Evolutionary conservation across 1,140 invertebrate species (phyloP).

Genomic region (Lepidurus packardi): DNA sequence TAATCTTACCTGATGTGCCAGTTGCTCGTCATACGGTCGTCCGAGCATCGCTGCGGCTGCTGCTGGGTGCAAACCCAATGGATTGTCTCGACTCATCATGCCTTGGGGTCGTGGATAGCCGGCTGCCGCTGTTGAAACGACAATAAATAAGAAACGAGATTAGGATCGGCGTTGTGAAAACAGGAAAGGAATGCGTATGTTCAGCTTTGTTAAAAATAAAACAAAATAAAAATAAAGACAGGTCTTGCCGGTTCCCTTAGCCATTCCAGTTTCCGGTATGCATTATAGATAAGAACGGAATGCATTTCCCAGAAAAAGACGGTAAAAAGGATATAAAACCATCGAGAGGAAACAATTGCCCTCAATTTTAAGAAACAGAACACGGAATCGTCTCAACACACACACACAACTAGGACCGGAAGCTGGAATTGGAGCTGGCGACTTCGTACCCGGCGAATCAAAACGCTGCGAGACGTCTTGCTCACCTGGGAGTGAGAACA

Average conservation of each 20-base stretch:
- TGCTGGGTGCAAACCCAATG: slow-evolving; percentile 55
- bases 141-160: slow-evolving; percentile 37
- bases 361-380: no score
- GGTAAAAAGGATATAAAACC: no score
- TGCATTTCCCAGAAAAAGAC: not conserved
- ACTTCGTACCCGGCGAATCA: not conserved
- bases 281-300: not conserved
- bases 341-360: no score
- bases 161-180: slow-evolving; percentile 24
- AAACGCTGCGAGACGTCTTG: slow-evolving; percentile 29
- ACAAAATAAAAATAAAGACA: not conserved
- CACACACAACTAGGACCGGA: not conserved
- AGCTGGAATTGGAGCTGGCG: slow-evolving; percentile 22
- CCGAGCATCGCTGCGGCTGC: slow-evolving; percentile 70
- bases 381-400: not conserved
- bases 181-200: not conserved
- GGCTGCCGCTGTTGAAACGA: slow-evolving; percentile 49
- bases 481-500: slow-evolving; percentile 55
- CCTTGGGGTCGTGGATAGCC: slow-evolving; percentile 56
- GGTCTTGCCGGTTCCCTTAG: slow-evolving; percentile 13
- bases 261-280: slow-evolving; percentile 9
- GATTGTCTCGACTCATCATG: slow-evolving; percentile 54
- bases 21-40: slow-evolving; percentile 68
- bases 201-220: not conserved
- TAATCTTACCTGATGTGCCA: slow-evolving; percentile 65